A percentile compares a stretch with the other conserved stretches of the same genome.
phyloP scores from a whole-genome alignment of 2,888 invertebrate species.

The Ophion ellenae region DNA sequence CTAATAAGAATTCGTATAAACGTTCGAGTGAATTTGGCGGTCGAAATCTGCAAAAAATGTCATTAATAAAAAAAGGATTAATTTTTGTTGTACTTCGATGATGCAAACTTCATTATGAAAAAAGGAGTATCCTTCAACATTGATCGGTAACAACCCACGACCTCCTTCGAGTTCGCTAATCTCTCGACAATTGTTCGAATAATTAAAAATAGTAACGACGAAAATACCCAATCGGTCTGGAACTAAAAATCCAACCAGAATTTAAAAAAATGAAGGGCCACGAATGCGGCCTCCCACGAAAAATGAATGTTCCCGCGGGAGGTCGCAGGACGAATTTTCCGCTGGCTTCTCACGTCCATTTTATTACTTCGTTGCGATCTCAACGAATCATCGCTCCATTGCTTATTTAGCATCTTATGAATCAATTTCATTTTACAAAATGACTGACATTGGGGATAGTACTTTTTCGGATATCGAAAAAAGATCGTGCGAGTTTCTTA shows the following conservation, averaged over 20 bases:
- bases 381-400: neutral
- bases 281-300: neutral
- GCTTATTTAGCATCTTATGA: neutral
- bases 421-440: neutral
- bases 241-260: neutral
- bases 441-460: neutral
- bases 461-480: neutral
- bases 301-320: neutral
- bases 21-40: too few relatives aligned
- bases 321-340: neutral
- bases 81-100: too few relatives aligned
- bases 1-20: too few relatives aligned
- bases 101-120: neutral
- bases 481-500: conserved; percentile 54
- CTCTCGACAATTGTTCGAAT: neutral
- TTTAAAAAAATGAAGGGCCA: neutral
- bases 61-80: too few relatives aligned
- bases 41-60: too few relatives aligned
- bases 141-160: neutral
- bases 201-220: neutral
- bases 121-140: neutral
- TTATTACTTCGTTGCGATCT: neutral
- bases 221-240: neutral
- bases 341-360: neutral
- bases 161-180: neutral